Conservation (phyloP, 2,797 vertebrate species). For the Bufotes viridis region DNA sequence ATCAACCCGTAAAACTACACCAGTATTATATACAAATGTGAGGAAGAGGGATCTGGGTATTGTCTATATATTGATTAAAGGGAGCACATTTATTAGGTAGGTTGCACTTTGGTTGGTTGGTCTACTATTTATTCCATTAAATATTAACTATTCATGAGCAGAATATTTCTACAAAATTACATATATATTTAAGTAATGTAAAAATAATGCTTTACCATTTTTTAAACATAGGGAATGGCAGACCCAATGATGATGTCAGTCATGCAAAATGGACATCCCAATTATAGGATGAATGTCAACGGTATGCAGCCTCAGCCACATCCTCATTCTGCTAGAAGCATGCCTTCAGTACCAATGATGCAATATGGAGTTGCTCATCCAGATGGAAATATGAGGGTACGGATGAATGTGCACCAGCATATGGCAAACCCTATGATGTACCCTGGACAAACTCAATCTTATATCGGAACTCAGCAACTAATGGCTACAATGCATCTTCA, state of each 20-base stretch:
- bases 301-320: slow-evolving; percentile 77
- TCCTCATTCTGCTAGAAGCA: slow-evolving; percentile 77
- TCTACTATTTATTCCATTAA: not conserved
- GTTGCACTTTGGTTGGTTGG: not conserved
- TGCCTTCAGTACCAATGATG: slow-evolving; percentile 82
- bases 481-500: slow-evolving; percentile 95
- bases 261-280: slow-evolving; percentile 86
- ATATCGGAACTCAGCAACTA: slow-evolving; percentile 84
- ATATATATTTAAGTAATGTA: not conserved
- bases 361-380: slow-evolving; percentile 83
- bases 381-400: slow-evolving; percentile 82
- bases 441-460: slow-evolving; percentile 71
- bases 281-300: slow-evolving; percentile 89
- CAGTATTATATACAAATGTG: not conserved
- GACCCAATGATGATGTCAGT: slow-evolving; percentile 96
- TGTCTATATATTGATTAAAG: not conserved
- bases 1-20: not conserved
- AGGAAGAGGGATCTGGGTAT: not conserved
- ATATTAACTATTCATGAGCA: not conserved
- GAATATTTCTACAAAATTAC: not conserved
- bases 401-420: slow-evolving; percentile 79
- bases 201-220: not conserved
- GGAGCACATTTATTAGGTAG: too few species aligned
- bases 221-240: slow-evolving; percentile 76
- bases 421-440: slow-evolving; percentile 88